These are phyloP conservation scores for Tenebrio molitor DNA, from an alignment of 1,140 invertebrate species.

Conservation along the genomic window DNA sequence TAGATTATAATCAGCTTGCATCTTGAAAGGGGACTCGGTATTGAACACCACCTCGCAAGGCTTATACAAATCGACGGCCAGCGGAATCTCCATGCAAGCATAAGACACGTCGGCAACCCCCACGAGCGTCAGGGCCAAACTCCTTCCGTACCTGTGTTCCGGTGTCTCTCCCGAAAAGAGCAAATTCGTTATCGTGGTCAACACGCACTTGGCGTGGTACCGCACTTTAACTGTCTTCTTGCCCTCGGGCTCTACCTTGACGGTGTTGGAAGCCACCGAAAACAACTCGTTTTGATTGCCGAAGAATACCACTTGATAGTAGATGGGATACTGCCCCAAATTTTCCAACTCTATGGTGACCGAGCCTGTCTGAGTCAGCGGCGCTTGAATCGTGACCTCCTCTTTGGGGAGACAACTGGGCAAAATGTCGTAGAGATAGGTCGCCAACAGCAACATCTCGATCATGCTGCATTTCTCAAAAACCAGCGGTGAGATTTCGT, in stretches of 20 bases:
- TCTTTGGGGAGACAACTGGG: slow-evolving; percentile 58
- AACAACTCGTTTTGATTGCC: slow-evolving; percentile 56
- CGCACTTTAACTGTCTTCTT: slow-evolving; percentile 49
- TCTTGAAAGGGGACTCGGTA: slow-evolving; percentile 57
- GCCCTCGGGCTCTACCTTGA: not conserved
- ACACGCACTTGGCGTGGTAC: slow-evolving; percentile 50
- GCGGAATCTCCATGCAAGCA: slow-evolving; percentile 48
- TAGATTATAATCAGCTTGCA: not conserved
- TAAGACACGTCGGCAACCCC: slow-evolving; percentile 47
- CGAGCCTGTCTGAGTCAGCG: slow-evolving; percentile 22
- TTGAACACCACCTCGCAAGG: slow-evolving; percentile 51
- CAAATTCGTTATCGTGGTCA: slow-evolving; percentile 54
- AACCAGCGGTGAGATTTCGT: slow-evolving; percentile 60
- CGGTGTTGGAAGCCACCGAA: slow-evolving; percentile 9
- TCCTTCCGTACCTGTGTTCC: slow-evolving; percentile 59
- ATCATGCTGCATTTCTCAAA: slow-evolving; percentile 62
- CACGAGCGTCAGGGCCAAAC: slow-evolving; percentile 59
- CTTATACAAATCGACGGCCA: slow-evolving; percentile 55
- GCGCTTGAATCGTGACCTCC: slow-evolving; percentile 52
- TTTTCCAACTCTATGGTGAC: slow-evolving; percentile 46
- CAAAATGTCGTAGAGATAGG: slow-evolving; percentile 63
- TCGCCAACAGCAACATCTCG: slow-evolving; percentile 64
- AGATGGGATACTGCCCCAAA: slow-evolving; percentile 25
- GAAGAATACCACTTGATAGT: slow-evolving; percentile 51
- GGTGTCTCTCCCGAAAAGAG: slow-evolving; percentile 63